phyloP scores from a whole-genome alignment of 2,113 vertebrate species.

The Thamnaconus septentrionalis region DNA sequence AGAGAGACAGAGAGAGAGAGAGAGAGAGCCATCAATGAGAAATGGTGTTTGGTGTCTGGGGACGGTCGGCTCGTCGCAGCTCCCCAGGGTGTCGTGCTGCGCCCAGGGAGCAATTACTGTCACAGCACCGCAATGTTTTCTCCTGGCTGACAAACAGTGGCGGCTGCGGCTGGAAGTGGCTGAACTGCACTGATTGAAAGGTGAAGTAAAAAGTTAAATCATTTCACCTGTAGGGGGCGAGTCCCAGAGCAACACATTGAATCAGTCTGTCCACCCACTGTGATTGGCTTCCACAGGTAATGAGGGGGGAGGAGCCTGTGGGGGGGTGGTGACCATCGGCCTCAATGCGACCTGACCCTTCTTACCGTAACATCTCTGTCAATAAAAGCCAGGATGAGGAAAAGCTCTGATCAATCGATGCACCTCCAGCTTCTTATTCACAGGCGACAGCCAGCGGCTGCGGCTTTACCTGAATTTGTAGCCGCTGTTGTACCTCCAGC shows the following conservation, averaged over 20 bases:
- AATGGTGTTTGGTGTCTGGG: constrained; percentile 59
- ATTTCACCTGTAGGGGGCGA: constrained; percentile 8
- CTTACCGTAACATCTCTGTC: constrained; percentile 39
- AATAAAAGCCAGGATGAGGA: constrained; percentile 41
- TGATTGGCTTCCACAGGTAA: constrained; percentile 30
- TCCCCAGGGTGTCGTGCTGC: constrained; percentile 45
- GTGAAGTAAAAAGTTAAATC: constrained; percentile 11
- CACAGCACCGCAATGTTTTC: constrained; percentile 46
- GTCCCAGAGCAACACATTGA: background rate
- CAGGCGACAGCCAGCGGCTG: constrained; percentile 30
- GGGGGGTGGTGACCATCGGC: constrained; percentile 38
- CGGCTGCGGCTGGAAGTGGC: constrained; percentile 23
- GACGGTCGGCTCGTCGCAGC: constrained; percentile 53
- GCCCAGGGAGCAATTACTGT: constrained; percentile 58
- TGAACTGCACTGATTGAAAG: constrained; percentile 36
- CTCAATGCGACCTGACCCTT: constrained; percentile 36
- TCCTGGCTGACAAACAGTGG: constrained; percentile 41
- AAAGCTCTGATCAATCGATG: constrained; percentile 49
- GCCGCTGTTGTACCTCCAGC: constrained; percentile 57
- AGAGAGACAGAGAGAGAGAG: constrained; percentile 32
- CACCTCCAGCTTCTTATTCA: constrained; percentile 44
- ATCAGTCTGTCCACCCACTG: constrained; percentile 7
- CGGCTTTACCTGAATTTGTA: constrained; percentile 54
- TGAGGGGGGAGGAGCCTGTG: constrained; percentile 26
- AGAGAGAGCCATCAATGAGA: constrained; percentile 62